Percentiles rank a stretch among this genome's conserved stretches.
Conservation (phyloP, 2,888 invertebrate genomes). For the Lasioglossum calceatum region DNA sequence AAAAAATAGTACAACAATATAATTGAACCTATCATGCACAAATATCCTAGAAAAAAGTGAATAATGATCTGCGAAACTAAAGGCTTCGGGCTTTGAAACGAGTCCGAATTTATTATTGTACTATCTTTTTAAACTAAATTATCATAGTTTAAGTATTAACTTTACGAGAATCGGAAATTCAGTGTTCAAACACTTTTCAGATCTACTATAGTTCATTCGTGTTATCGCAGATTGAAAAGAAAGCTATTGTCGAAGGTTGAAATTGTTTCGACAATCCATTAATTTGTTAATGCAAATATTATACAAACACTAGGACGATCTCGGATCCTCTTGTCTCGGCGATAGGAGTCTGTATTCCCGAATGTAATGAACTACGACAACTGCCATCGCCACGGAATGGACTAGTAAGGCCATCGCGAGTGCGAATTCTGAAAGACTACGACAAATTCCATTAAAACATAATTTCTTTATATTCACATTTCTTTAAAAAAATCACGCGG, state of each 20-base stretch:
- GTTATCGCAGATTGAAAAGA: not conserved
- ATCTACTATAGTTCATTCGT: not conserved
- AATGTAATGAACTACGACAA: constrained; percentile 3
- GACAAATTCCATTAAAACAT: not conserved
- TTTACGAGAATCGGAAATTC: not conserved
- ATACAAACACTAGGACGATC: not conserved
- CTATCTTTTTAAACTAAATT: not conserved
- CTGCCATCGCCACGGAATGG: constrained; percentile 12
- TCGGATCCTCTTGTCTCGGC: not conserved
- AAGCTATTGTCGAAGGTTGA: not conserved
- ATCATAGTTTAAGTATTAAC: not conserved
- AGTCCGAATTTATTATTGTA: not conserved
- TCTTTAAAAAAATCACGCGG: too few relatives aligned
- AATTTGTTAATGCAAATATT: not conserved
- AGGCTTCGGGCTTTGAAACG: too few relatives aligned
- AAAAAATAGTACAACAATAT: too few relatives aligned
- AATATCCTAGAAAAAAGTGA: too few relatives aligned
- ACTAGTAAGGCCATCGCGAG: constrained; percentile 19
- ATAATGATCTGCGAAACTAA: too few relatives aligned
- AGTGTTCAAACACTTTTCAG: not conserved
- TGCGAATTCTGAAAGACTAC: constrained; percentile 33
- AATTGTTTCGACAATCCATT: not conserved
- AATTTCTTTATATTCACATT: not conserved
- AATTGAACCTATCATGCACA: too few relatives aligned
- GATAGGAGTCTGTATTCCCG: not conserved